Percentiles rank a stretch among this genome's conserved stretches.
These are phyloP conservation scores for Panonychus citri DNA, from an alignment of 1,140 invertebrate genomes.

Conservation along the genomic window DNA sequence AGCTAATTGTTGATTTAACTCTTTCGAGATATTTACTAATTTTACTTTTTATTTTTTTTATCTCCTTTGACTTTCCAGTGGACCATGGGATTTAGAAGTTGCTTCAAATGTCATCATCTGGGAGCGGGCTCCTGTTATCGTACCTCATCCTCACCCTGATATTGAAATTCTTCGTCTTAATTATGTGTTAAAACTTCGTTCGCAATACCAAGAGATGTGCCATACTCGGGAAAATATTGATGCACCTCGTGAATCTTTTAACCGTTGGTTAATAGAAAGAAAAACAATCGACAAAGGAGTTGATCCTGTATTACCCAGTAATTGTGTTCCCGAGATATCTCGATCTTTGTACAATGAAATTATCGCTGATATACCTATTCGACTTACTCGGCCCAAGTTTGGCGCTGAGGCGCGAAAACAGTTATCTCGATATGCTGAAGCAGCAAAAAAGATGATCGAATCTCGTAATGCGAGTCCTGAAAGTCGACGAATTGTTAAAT, in stretches of 20 bases:
- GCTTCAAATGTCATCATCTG: slow-evolving; percentile 79
- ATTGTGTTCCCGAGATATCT: slow-evolving; percentile 74
- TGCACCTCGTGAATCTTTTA: slow-evolving; percentile 84
- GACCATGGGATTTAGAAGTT: slow-evolving; percentile 74
- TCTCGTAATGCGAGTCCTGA: slow-evolving; percentile 58
- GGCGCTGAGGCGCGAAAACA: slow-evolving; percentile 89
- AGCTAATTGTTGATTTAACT: background rate
- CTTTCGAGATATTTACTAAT: background rate
- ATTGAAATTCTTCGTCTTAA: slow-evolving; percentile 55
- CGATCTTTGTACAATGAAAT: slow-evolving; percentile 89
- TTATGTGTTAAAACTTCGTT: slow-evolving; percentile 52
- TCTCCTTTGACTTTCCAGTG: background rate
- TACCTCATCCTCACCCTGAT: slow-evolving; percentile 75
- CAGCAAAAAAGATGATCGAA: slow-evolving; percentile 76
- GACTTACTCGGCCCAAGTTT: slow-evolving; percentile 76
- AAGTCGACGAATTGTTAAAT: slow-evolving; percentile 86
- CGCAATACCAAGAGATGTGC: slow-evolving; percentile 80
- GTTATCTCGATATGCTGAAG: slow-evolving; percentile 77
- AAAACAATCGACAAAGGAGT: slow-evolving; percentile 54
- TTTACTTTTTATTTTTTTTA: background rate
- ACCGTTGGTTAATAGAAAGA: slow-evolving; percentile 81
- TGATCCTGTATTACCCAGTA: slow-evolving; percentile 69
- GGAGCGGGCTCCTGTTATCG: slow-evolving; percentile 49
- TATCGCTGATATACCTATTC: slow-evolving; percentile 94
- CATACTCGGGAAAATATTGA: slow-evolving; percentile 79